phyloP scores from a whole-genome alignment of 2,797 vertebrate genomes.

The Phoxinus dragarum region DNA sequence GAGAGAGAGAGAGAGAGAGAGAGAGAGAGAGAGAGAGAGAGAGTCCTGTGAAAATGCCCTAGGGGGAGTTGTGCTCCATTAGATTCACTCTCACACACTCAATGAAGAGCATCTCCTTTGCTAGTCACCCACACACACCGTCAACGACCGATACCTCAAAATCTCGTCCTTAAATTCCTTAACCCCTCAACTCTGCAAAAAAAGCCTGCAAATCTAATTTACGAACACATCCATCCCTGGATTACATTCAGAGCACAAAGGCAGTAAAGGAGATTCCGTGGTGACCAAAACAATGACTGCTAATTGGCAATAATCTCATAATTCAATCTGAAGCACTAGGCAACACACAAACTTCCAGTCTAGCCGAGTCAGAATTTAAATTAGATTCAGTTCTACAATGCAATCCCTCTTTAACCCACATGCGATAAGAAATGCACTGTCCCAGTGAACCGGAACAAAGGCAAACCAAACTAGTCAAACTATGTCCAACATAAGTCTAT shows the following conservation, averaged over 20 bases:
- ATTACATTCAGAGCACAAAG: slow-evolving; percentile 28
- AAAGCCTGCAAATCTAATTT: not conserved
- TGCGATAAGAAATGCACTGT: not conserved
- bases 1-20: slow-evolving; percentile 72
- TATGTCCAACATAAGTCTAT: not conserved
- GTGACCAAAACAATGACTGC: slow-evolving; percentile 33
- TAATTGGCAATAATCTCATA: slow-evolving; percentile 41
- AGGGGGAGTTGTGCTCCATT: slow-evolving; percentile 84
- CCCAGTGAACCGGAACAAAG: not conserved
- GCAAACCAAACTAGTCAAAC: not conserved
- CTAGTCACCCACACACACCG: slow-evolving; percentile 22
- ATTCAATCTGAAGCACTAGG: slow-evolving; percentile 32
- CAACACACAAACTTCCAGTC: slow-evolving; percentile 19
- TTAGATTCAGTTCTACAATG: not conserved
- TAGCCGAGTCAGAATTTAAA: not conserved
- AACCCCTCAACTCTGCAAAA: not conserved
- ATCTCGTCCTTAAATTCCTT: slow-evolving; percentile 14
- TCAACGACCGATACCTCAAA: not conserved
- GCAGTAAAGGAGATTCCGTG: slow-evolving; percentile 56
- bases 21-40: slow-evolving; percentile 71
- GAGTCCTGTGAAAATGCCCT: slow-evolving; percentile 82
- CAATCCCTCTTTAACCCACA: slow-evolving; percentile 25
- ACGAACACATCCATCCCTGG: not conserved
- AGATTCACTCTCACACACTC: slow-evolving; percentile 81
- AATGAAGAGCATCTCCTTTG: slow-evolving; percentile 66